Percentiles rank a stretch among this genome's conserved stretches.
These are phyloP conservation scores for Stigmatopora nigra DNA, from an alignment of 2,113 vertebrate genomes.

Conservation along the genomic window DNA sequence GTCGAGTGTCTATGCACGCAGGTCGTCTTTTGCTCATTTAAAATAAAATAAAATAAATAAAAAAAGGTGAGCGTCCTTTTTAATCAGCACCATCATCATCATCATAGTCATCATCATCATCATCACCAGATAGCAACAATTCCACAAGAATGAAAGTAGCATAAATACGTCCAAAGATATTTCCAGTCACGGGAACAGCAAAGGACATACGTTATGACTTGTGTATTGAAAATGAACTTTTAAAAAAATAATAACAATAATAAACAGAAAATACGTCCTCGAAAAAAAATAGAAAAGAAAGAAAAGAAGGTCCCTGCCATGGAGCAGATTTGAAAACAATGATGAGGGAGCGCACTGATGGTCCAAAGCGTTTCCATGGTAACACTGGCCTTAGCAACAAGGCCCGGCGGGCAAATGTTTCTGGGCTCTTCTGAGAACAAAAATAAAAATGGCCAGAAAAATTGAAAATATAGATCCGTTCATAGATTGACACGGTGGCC, in stretches of 20 bases:
- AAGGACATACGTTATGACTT: slow-evolving; percentile 44
- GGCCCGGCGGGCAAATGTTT: slow-evolving; percentile 50
- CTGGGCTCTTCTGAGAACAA: slow-evolving; percentile 33
- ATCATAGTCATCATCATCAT: slow-evolving; percentile 59
- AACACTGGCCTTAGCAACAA: slow-evolving; percentile 54
- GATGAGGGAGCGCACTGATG: slow-evolving; percentile 53
- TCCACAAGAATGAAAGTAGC: slow-evolving; percentile 68
- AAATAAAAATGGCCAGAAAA: slow-evolving; percentile 72
- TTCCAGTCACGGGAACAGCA: slow-evolving; percentile 59
- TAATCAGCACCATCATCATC: slow-evolving; percentile 56
- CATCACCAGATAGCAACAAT: slow-evolving; percentile 60
- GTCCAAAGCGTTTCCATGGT: slow-evolving; percentile 68
- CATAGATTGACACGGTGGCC: slow-evolving; percentile 40
- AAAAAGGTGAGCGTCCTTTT: slow-evolving; percentile 53
- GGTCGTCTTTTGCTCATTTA: slow-evolving; percentile 34
- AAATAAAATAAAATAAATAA: background rate
- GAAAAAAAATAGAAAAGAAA: slow-evolving; percentile 56
- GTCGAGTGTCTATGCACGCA: slow-evolving; percentile 21
- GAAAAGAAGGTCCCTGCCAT: slow-evolving; percentile 61
- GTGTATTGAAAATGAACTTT: slow-evolving; percentile 50
- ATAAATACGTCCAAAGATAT: slow-evolving; percentile 54
- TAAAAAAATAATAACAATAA: slow-evolving; percentile 15
- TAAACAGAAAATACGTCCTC: slow-evolving; percentile 34
- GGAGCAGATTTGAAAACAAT: slow-evolving; percentile 56
- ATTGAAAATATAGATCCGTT: slow-evolving; percentile 68